phyloP scores from a whole-genome alignment of 1,140 invertebrate species.

The Bombus soroeensis region DNA sequence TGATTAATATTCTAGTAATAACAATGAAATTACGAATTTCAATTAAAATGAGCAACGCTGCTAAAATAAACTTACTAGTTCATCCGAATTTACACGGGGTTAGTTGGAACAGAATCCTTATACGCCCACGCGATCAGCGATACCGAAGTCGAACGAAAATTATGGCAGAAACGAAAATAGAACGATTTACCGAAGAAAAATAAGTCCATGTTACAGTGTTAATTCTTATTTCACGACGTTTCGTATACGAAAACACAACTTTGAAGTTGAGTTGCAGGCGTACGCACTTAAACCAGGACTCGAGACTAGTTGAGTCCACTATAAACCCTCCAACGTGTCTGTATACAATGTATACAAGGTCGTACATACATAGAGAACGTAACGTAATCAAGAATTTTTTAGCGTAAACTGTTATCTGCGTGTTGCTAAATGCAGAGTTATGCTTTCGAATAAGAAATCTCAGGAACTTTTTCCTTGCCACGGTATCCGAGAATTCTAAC shows the following conservation, averaged over 20 bases:
- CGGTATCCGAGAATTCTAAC: neutral
- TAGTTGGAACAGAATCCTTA: no score
- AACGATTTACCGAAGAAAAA: neutral
- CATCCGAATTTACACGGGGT: no score
- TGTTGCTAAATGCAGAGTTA: neutral
- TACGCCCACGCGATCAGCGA: no score
- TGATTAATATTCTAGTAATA: no score
- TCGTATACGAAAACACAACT: neutral
- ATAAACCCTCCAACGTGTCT: neutral
- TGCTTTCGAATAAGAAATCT: neutral
- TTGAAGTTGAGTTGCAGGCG: conserved; percentile 6
- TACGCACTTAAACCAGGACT: neutral
- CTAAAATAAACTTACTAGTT: no score
- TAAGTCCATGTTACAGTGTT: neutral
- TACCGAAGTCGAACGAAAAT: neutral
- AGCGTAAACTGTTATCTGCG: neutral
- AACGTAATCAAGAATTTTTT: conserved; percentile 28
- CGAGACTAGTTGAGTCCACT: neutral
- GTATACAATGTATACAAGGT: conserved; percentile 5
- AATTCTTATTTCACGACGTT: neutral
- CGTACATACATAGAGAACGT: neutral
- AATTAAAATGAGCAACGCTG: no score
- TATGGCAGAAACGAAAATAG: neutral
- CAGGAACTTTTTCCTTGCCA: neutral
- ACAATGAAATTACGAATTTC: no score